Evolutionary conservation across 2,888 invertebrate species (phyloP).

Genomic region (Sussaba pulchella): DNA sequence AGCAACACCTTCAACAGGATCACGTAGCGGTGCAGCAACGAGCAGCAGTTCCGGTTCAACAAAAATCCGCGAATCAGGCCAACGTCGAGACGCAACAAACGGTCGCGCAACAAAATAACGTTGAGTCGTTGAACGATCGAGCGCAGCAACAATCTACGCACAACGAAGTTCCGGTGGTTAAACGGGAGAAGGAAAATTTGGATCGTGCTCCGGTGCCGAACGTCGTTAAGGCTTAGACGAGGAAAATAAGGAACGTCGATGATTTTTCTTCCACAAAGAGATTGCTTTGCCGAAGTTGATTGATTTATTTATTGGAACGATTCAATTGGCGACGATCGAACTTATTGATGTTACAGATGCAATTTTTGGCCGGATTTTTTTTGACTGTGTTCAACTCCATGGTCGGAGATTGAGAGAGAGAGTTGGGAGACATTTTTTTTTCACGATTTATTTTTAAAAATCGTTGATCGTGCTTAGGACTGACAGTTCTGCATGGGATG

Average conservation of each 20-base stretch:
- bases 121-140: constrained; percentile 66
- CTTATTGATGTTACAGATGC: too few relatives aligned
- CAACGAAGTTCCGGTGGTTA: neutral
- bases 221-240: constrained; percentile 11
- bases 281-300: too few relatives aligned
- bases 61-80: constrained; percentile 58
- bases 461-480: too few relatives aligned
- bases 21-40: constrained; percentile 51
- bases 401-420: too few relatives aligned
- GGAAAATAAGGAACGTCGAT: neutral
- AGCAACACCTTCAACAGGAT: constrained; percentile 62
- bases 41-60: constrained; percentile 44
- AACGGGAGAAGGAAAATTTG: neutral
- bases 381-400: too few relatives aligned
- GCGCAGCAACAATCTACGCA: constrained; percentile 72
- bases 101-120: constrained; percentile 58
- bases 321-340: too few relatives aligned
- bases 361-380: too few relatives aligned
- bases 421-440: too few relatives aligned
- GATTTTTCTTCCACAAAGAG: neutral
- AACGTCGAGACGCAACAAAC: constrained; percentile 22
- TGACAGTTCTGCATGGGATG: neutral
- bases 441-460: too few relatives aligned
- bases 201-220: constrained; percentile 21
- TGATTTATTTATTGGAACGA: too few relatives aligned